phyloP scores from a whole-genome alignment of 2,888 invertebrate genomes.

The Microdon myrmicae region DNA sequence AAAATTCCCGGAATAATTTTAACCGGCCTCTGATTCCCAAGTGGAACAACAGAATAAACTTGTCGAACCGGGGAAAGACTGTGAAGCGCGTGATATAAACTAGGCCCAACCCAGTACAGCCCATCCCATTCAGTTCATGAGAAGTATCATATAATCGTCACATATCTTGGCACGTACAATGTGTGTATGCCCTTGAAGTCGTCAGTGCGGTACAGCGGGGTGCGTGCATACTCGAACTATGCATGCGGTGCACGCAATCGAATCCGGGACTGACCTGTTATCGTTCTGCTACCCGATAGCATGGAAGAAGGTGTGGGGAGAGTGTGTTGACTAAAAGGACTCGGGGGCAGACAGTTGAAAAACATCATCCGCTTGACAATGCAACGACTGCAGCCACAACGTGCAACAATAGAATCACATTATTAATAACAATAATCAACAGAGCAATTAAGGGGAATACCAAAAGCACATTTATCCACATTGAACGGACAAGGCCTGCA shows the following conservation, averaged over 20 bases:
- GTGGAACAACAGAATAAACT: constrained; percentile 1
- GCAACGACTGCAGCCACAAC: constrained; percentile 29
- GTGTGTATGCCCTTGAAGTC: constrained; percentile 29
- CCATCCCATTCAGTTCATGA: constrained; percentile 37
- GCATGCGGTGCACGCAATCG: too few relatives aligned
- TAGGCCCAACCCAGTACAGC: not conserved
- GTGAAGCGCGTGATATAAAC: not conserved
- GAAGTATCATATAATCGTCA: constrained; percentile 46
- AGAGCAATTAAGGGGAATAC: constrained; percentile 50
- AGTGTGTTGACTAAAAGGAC: not conserved
- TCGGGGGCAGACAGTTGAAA: too few relatives aligned
- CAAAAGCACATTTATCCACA: constrained; percentile 37
- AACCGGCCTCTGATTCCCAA: not conserved
- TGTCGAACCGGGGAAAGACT: not conserved
- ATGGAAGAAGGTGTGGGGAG: not conserved
- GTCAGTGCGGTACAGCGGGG: constrained; percentile 17
- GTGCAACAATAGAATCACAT: constrained; percentile 47
- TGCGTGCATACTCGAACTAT: constrained; percentile 30
- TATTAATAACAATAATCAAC: constrained; percentile 53
- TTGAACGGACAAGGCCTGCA: not conserved
- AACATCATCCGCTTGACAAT: constrained; percentile 7
- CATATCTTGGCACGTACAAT: constrained; percentile 51
- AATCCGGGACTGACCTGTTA: too few relatives aligned
- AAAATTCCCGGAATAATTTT: constrained; percentile 42
- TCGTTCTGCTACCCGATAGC: too few relatives aligned